Evolutionary conservation across 2,797 vertebrate species (phyloP).

Genomic region (Apogon hyalosoma): DNA sequence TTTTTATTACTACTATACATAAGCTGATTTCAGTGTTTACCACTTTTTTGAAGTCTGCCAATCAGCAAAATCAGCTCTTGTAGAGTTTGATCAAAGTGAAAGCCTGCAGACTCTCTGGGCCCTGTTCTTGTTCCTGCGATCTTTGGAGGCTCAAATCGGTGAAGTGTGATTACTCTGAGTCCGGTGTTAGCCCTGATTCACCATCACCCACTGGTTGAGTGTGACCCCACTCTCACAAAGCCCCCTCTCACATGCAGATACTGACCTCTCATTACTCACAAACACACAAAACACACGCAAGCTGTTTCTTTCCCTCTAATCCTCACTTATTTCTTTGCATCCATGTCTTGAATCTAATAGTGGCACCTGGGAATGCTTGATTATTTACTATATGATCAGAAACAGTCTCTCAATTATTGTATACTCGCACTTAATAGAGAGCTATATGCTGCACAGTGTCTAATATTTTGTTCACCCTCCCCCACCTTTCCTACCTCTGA

Average conservation of each 20-base stretch:
- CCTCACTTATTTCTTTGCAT: not conserved
- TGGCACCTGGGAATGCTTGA: not conserved
- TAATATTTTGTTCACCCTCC: slow-evolving; percentile 16
- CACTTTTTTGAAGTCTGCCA: slow-evolving; percentile 12
- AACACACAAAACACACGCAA: slow-evolving; percentile 30
- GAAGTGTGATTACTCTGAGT: slow-evolving; percentile 15
- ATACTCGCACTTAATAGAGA: not conserved
- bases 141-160: slow-evolving; percentile 15
- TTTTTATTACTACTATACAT: slow-evolving; percentile 12
- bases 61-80: slow-evolving; percentile 24
- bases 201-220: slow-evolving; percentile 46
- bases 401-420: not conserved
- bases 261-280: slow-evolving; percentile 46
- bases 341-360: not conserved
- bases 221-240: slow-evolving; percentile 59
- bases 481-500: slow-evolving; percentile 29
- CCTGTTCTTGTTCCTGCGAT: not conserved
- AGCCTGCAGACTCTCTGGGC: slow-evolving; percentile 9
- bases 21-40: slow-evolving; percentile 19
- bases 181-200: slow-evolving; percentile 24
- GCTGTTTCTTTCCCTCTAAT: slow-evolving; percentile 5
- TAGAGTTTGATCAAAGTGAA: slow-evolving; percentile 32
- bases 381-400: not conserved
- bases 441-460: not conserved
- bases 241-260: slow-evolving; percentile 51